A percentile compares a stretch with the other conserved stretches of the same genome.
Evolutionary conservation across 2,797 vertebrate genomes (phyloP).

Genomic region (Salmo trutta): DNA sequence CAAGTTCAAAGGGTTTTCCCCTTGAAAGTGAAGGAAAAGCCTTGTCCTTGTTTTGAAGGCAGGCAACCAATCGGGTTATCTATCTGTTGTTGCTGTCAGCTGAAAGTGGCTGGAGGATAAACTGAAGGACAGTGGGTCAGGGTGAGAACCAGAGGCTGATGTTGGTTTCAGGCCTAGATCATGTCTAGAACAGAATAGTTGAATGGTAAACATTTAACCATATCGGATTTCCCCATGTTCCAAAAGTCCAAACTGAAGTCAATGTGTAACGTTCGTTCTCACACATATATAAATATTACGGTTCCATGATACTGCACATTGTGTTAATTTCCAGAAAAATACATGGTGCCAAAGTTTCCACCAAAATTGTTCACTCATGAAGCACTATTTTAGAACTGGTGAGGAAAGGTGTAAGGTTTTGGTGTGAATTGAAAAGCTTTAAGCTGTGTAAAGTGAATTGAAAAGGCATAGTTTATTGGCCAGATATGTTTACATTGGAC

Average conservation of each 20-base stretch:
- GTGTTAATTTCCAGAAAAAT: too few relatives aligned
- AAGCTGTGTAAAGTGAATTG: background rate
- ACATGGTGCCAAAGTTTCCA: too few relatives aligned
- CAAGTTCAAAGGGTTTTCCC: background rate
- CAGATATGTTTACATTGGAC: constrained; percentile 19
- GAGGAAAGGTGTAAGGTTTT: too few relatives aligned
- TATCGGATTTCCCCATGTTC: background rate
- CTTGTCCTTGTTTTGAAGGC: constrained; percentile 16
- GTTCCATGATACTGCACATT: too few relatives aligned
- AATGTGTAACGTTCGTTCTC: background rate
- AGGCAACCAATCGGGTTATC: constrained; percentile 9
- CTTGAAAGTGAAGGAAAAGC: constrained; percentile 3
- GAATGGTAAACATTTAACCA: background rate
- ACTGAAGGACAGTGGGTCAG: constrained; percentile 8
- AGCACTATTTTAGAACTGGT: too few relatives aligned
- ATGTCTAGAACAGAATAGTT: too few relatives aligned
- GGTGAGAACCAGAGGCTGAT: background rate
- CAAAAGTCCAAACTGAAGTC: background rate
- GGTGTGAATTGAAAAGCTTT: background rate
- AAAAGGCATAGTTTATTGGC: background rate
- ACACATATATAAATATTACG: background rate
- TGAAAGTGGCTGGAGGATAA: background rate
- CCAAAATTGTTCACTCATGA: too few relatives aligned
- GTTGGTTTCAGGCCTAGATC: too few relatives aligned
- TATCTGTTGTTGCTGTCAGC: constrained; percentile 11